Conservation (phyloP, 2,888 invertebrate genomes). For the Dicroscelio sp. region DNA sequence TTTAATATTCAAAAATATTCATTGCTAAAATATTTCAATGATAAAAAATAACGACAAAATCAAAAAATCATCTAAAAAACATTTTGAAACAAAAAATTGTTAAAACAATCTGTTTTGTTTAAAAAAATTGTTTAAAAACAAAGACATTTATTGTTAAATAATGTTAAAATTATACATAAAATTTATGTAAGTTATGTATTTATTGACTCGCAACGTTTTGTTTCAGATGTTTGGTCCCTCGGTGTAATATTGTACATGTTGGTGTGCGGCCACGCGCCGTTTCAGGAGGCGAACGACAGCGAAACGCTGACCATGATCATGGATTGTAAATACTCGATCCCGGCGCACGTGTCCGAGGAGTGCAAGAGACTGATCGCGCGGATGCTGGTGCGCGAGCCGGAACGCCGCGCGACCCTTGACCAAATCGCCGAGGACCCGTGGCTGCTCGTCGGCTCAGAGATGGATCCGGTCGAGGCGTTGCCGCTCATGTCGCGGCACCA, state of each 20-base stretch:
- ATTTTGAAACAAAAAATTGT: too few species aligned
- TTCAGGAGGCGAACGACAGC: conserved; percentile 99
- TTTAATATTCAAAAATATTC: too few species aligned
- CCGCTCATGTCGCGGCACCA: conserved; percentile 97
- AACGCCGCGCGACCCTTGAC: conserved; percentile 96
- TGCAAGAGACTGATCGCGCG: conserved; percentile 97
- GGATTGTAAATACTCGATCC: conserved; percentile 99
- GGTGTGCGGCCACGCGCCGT: conserved; percentile 99
- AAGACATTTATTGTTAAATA: too few species aligned
- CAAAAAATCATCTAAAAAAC: too few species aligned
- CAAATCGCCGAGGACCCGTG: conserved; percentile 97
- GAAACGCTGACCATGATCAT: conserved; percentile 99
- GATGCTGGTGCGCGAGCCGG: conserved; percentile 98
- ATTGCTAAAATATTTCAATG: too few species aligned
- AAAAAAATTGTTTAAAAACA: too few species aligned
- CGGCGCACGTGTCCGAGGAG: conserved; percentile 96
- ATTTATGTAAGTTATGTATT: not conserved
- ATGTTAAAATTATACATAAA: too few species aligned
- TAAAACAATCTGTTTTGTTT: too few species aligned
- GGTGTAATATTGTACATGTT: conserved; percentile 99
- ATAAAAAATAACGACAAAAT: too few species aligned
- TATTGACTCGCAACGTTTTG: too few species aligned
- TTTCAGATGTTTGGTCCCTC: conserved; percentile 98
- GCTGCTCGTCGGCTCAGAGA: conserved; percentile 93
- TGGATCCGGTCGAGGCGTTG: conserved; percentile 92